A percentile compares a stretch with the other conserved stretches of the same genome.
phyloP scores from a whole-genome alignment of 2,797 vertebrate species.

The Acanthurus tractus region DNA sequence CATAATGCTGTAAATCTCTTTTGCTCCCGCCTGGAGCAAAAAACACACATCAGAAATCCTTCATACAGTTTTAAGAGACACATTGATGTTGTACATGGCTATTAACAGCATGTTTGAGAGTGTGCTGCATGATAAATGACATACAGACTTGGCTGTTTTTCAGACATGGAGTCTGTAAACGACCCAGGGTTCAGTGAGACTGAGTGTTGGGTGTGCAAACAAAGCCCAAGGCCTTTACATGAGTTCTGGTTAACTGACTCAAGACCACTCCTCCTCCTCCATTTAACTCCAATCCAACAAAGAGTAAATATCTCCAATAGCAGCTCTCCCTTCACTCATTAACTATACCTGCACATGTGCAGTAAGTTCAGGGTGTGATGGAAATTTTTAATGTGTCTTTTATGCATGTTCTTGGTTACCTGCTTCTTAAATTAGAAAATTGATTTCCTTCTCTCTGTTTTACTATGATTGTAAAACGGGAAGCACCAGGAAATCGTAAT shows the following conservation, averaged over 20 bases:
- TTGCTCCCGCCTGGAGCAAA: background rate
- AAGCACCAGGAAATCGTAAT: too few relatives aligned
- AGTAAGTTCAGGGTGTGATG: conserved; percentile 2
- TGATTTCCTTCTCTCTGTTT: background rate
- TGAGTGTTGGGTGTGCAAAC: conserved; percentile 71
- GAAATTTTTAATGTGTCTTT: conserved; percentile 4
- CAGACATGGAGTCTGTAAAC: background rate
- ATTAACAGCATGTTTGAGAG: background rate
- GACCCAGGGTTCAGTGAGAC: conserved; percentile 39
- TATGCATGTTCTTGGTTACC: background rate
- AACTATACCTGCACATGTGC: conserved; percentile 41
- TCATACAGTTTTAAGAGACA: background rate
- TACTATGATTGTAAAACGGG: too few relatives aligned
- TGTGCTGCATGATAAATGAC: background rate
- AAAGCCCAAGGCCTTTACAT: conserved; percentile 68
- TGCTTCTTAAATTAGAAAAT: background rate
- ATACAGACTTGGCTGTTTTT: conserved; percentile 1
- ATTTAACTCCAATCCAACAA: conserved; percentile 8
- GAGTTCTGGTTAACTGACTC: conserved; percentile 29
- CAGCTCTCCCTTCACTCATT: conserved; percentile 58
- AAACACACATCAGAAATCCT: background rate
- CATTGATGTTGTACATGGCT: background rate
- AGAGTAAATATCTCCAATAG: conserved; percentile 33
- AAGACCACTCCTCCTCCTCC: conserved; percentile 31
- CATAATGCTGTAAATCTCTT: background rate